Conservation (phyloP, 2,888 invertebrate species). For the Diachrysia chrysitis region DNA sequence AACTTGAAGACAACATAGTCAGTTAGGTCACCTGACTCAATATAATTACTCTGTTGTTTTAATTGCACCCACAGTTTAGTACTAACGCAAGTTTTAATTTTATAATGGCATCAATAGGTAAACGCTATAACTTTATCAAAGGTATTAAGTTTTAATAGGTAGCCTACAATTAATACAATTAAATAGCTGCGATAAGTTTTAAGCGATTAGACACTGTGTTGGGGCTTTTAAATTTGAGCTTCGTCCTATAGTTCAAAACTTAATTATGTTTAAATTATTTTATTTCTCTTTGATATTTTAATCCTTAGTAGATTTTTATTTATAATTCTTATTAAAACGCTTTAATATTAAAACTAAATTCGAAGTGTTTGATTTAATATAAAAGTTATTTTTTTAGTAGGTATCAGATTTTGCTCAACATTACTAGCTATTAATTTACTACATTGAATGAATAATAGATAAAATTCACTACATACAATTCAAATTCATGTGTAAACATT, state of each 20-base stretch:
- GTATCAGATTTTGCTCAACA: constrained; percentile 10
- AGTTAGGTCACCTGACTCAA: not conserved
- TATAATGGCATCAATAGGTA: constrained; percentile 64
- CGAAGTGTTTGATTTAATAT: constrained; percentile 10
- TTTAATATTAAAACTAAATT: constrained; percentile 28
- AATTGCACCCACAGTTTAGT: constrained; percentile 10
- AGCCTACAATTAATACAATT: constrained; percentile 77
- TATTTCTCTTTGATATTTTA: constrained; percentile 55
- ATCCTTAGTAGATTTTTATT: constrained; percentile 44
- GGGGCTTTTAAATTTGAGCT: constrained; percentile 64
- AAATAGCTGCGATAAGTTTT: constrained; percentile 72
- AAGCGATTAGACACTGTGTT: constrained; percentile 71
- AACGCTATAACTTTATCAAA: constrained; percentile 73
- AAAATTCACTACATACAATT: not conserved
- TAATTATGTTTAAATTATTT: constrained; percentile 68
- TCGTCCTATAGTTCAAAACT: constrained; percentile 56
- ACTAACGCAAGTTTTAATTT: constrained; percentile 15
- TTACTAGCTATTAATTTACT: too few relatives aligned
- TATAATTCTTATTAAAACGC: constrained; percentile 18
- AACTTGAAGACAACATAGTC: not conserved
- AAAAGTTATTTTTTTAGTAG: constrained; percentile 22
- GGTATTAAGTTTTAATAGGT: constrained; percentile 73
- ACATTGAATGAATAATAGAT: not conserved
- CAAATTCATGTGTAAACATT: not conserved
- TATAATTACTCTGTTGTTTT: constrained; percentile 1